Base-by-base conservation (phyloP, 2,888 invertebrate genomes). In the Melanostoma mellinum region DNA sequence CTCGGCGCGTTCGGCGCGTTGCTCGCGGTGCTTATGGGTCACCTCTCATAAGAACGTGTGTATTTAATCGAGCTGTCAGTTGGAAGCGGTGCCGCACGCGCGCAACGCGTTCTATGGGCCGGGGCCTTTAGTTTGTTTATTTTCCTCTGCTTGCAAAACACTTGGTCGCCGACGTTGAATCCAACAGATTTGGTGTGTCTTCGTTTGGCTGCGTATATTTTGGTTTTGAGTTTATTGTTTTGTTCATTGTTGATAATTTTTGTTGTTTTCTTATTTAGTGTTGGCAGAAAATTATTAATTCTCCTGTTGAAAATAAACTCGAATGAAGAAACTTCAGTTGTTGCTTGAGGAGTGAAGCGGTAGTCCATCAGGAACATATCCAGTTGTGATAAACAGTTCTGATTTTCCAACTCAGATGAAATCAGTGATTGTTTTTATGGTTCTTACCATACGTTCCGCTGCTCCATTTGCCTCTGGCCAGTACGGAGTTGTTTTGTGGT, bases 391-490 rank as follows among this genome's bases (percentile, higher is more conserved):
- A 61, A 8, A 6, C 60, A 61, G 44, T 61, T 61, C 1, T 5
- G 6, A n/a, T 44, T 9, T 4, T 44, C 44, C 4, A 44, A 33
- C 60, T 60, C 60, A n/a, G 60, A 60, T 10, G 8, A 44, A 1
- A 53, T 0, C 9, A 60, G 20, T 20, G 20, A 20, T 20, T 20
- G n/a, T 1, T 20, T 6, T 56, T 20, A 36, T 55, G 9, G 36
- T 38, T n/a, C n/a, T n/a, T n/a, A n/a, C 52, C 42, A 65, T 65
- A 4, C 65, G 6, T 10, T 65, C 65, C 2, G 65, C 53, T 65
- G 50, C 38, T 20, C 65, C 65, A 5, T 67, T 67, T 9, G 44
- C 67, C 33, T 53, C 53, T 3, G 67, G 53, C 67, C 67, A 67
- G 4, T 67, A 38, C 4, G 50, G 55, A 38, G 55, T 55, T 55